Evolutionary conservation across 2,888 invertebrate species (phyloP), one percentile per base, ranked within the genome.

Genomic region (Andrena minutula): DNA sequence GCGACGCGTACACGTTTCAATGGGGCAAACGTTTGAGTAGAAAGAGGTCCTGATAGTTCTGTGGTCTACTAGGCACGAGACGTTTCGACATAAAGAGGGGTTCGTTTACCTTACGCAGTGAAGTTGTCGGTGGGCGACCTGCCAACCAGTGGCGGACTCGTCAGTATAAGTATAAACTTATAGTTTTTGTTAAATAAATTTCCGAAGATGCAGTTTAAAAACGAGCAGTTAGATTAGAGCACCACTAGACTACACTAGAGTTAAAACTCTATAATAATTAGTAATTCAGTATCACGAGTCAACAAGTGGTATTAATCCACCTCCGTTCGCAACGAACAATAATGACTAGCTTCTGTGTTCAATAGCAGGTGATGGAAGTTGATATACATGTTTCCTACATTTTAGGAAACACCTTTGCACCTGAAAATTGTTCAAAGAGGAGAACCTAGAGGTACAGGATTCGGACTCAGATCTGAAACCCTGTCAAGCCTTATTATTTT

Each of bases 1-100:
- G 10, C 12, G 41, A 20, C 16, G 35, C n/a, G 69, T 49, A 32
- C 58, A 75, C 69, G 60, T 75, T 75, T 60, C 69, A 28, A 35
- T 70, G 51, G 41, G 61, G 16, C 35, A 47, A 47, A 70, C 70
- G 60, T 70, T 49, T 16, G 32, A 3, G 2, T 10, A 35, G 35
- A 69, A 16, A 49, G 26, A 51, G 16, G 1, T 6, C 20, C 32
- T 51, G 5, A 12, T 66, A 16, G 51, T 49, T 53, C 26, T n/a
- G 53, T 3, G 41, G 49, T 47, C 20, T 32, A 7, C 47, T 10
- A 8, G 32, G 20, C 61, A 23, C 51, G 72, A 51, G 26, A 53
- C 16, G 32, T 64, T 61, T 61, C 71, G 30, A 53, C 30, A 4
- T 12, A 20, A 49, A 12, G 51, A 7, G 64, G 23, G 20, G 64